phyloP scores from a whole-genome alignment of 2,113 vertebrate species.

The Ascaphus truei region DNA sequence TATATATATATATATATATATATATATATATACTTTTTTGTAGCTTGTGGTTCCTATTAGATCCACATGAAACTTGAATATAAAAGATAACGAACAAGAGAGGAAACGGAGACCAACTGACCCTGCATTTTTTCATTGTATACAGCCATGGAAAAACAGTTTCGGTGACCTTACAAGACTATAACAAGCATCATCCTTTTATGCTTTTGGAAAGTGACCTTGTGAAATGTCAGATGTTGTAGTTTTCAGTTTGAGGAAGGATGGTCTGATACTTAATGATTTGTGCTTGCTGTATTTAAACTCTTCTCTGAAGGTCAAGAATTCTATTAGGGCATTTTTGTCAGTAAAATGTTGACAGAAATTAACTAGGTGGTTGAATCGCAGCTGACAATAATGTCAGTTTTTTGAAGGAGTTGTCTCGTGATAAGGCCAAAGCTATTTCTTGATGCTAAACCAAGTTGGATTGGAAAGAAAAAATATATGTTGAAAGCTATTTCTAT shows the following conservation, averaged over 20 bases:
- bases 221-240: slow-evolving; percentile 56
- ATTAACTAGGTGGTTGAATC: slow-evolving; percentile 52
- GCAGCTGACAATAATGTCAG: slow-evolving; percentile 57
- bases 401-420: slow-evolving; percentile 48
- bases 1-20: no score
- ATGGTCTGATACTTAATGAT: slow-evolving; percentile 57
- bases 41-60: no score
- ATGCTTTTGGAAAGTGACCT: slow-evolving; percentile 43
- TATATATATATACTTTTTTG: no score
- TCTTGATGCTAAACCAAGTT: no score
- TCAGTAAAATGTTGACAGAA: slow-evolving; percentile 53
- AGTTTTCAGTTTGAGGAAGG: slow-evolving; percentile 45
- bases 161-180: slow-evolving; percentile 41
- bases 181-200: slow-evolving; percentile 40
- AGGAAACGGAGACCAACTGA: background rate
- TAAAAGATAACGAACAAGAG: background rate
- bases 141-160: slow-evolving; percentile 30
- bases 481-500: no score
- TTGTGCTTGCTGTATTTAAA: slow-evolving; percentile 57
- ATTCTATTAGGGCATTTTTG: slow-evolving; percentile 53
- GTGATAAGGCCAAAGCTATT: slow-evolving; percentile 59
- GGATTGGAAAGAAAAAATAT: no score
- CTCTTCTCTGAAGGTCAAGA: slow-evolving; percentile 54
- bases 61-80: no score
- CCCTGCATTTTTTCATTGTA: slow-evolving; percentile 45